These are phyloP conservation scores for Lacanobia wlatinum DNA, from an alignment of 2,888 invertebrate species.

Conservation along the genomic window DNA sequence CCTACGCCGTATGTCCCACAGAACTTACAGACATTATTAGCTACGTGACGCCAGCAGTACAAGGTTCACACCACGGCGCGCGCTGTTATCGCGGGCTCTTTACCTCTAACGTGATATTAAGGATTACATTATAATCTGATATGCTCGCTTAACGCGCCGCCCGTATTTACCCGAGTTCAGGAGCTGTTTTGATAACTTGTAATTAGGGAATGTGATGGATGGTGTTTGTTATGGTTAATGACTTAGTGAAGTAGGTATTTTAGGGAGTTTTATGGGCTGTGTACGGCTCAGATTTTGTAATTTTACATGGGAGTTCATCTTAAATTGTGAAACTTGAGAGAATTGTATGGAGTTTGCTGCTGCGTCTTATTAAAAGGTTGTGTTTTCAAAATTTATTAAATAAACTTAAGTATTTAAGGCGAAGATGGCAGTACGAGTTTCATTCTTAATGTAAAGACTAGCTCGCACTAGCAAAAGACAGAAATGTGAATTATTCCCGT, in stretches of 20 bases:
- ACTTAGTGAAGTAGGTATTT: slow-evolving; percentile 21
- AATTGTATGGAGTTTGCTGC: neutral
- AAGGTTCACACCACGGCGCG: slow-evolving; percentile 65
- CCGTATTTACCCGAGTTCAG: slow-evolving; percentile 62
- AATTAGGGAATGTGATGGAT: slow-evolving; percentile 59
- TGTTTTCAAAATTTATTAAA: neutral
- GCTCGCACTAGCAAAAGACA: no score
- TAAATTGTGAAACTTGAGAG: neutral
- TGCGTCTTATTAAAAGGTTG: neutral
- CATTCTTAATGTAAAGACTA: no score
- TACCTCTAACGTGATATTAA: slow-evolving; percentile 77
- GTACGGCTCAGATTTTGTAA: neutral
- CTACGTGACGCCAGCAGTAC: slow-evolving; percentile 71
- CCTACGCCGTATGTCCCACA: slow-evolving; percentile 63
- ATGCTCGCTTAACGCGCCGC: slow-evolving; percentile 67
- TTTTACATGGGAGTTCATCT: slow-evolving; percentile 1
- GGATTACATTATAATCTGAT: slow-evolving; percentile 79
- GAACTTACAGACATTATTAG: slow-evolving; percentile 69
- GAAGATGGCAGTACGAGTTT: no score
- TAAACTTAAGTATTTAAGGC: no score
- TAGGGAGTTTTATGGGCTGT: slow-evolving; percentile 12
- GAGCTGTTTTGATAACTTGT: slow-evolving; percentile 62
- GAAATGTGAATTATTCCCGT: no score
- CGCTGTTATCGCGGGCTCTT: slow-evolving; percentile 74
- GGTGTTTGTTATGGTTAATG: slow-evolving; percentile 45